phyloP scores from a whole-genome alignment of 2,888 invertebrate genomes.

The Cephalotes varians region DNA sequence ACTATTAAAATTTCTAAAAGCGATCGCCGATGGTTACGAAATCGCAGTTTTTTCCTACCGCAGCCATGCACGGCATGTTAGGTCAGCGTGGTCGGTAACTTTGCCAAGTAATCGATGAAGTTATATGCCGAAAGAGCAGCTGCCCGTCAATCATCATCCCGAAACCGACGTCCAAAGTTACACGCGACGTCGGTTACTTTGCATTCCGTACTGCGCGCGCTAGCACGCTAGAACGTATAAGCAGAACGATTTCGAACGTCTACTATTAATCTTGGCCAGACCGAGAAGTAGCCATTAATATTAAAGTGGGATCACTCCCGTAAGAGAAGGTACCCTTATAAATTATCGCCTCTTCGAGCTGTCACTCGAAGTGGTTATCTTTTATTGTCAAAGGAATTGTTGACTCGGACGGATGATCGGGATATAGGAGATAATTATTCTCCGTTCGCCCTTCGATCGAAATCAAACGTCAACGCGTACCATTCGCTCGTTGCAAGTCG shows the following conservation, averaged over 20 bases:
- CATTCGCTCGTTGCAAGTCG: not conserved
- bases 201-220: constrained; percentile 66
- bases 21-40: constrained; percentile 26
- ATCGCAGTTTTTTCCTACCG: constrained; percentile 12
- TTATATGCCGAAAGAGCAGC: constrained; percentile 59
- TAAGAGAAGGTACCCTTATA: constrained; percentile 77
- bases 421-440: constrained; percentile 45
- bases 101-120: constrained; percentile 68
- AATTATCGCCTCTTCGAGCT: constrained; percentile 75
- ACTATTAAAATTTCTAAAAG: constrained; percentile 5
- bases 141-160: constrained; percentile 60
- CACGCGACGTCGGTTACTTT: constrained; percentile 65
- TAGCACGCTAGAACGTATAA: constrained; percentile 65
- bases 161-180: constrained; percentile 49
- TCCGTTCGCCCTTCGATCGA: not conserved
- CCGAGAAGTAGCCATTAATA: constrained; percentile 80
- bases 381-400: constrained; percentile 74
- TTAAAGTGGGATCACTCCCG: constrained; percentile 76
- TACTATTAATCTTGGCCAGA: constrained; percentile 81
- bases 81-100: constrained; percentile 24
- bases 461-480: not conserved
- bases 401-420: constrained; percentile 14
- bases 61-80: not conserved
- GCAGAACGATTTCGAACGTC: constrained; percentile 65
- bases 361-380: constrained; percentile 77